phyloP scores from a whole-genome alignment of 2,888 invertebrate genomes.

The Ceramica pisi region DNA sequence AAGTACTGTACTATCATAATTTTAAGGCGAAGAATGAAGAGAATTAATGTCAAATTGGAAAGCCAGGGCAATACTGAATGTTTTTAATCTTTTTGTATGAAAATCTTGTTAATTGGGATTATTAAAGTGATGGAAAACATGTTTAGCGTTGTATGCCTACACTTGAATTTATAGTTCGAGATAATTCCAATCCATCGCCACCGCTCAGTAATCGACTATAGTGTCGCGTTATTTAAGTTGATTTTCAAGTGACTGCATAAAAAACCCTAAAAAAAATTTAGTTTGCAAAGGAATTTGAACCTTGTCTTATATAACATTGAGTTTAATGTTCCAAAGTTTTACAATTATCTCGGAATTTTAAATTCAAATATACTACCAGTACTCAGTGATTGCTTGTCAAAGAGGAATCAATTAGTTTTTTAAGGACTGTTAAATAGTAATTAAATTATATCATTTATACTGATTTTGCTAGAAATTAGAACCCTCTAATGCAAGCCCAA shows the following conservation, averaged over 20 bases:
- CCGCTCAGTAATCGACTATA: neutral
- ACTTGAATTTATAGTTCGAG: neutral
- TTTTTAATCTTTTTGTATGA: neutral
- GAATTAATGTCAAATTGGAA: constrained; percentile 9
- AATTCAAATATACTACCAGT: neutral
- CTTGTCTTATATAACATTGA: neutral
- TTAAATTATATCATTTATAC: constrained; percentile 31
- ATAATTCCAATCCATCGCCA: neutral
- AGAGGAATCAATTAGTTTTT: constrained; percentile 21
- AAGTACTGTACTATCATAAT: constrained; percentile 29
- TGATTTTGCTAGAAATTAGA: constrained; percentile 20
- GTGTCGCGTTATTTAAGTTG: neutral
- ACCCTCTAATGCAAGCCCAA: constrained; percentile 4
- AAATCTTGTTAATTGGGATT: neutral
- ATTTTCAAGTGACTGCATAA: neutral
- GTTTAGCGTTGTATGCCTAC: neutral
- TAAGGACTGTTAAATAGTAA: neutral
- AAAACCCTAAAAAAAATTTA: too few species aligned
- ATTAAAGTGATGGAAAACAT: neutral
- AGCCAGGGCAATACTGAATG: constrained; percentile 13
- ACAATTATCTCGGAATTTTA: neutral
- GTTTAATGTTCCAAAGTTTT: neutral
- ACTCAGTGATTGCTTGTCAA: constrained; percentile 2
- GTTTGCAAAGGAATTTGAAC: neutral
- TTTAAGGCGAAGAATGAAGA: constrained; percentile 6